Percentiles rank a stretch among this genome's conserved stretches.
phyloP scores from a whole-genome alignment of 2,113 vertebrate species.

The Oreotragus oreotragus region DNA sequence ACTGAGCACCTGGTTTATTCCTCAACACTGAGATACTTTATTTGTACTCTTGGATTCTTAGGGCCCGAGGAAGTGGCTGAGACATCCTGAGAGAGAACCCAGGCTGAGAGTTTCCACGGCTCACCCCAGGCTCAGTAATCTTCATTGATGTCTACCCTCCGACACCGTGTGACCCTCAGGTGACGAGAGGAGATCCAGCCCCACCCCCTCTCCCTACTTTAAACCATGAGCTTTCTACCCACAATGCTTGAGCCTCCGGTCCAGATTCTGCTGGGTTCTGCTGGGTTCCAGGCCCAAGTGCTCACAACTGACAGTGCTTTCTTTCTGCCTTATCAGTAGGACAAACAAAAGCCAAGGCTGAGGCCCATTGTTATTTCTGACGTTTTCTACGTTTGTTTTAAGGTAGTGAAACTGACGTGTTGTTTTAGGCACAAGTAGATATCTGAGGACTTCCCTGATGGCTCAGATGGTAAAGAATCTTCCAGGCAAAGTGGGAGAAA shows the following conservation, averaged over 20 bases:
- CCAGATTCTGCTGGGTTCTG: background rate
- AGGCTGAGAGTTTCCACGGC: fast-evolving
- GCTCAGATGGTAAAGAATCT: background rate
- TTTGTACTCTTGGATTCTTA: background rate
- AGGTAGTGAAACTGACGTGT: background rate
- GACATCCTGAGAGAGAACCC: background rate
- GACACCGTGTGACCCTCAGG: fast-evolving
- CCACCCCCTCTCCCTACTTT: background rate
- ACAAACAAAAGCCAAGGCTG: background rate
- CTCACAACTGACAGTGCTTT: background rate
- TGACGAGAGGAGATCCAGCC: background rate
- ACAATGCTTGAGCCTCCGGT: fast-evolving
- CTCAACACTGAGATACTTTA: background rate
- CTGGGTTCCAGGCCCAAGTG: background rate
- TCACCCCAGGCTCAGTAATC: background rate
- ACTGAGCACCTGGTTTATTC: background rate
- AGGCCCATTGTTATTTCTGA: background rate
- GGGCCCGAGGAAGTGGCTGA: background rate
- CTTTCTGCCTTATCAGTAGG: background rate
- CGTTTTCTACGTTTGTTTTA: background rate
- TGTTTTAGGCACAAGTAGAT: background rate
- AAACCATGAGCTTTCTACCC: background rate
- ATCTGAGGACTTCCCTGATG: background rate
- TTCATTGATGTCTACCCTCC: background rate
- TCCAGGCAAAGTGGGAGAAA: background rate